Evolutionary conservation across 2,113 vertebrate genomes (phyloP).

Genomic region (Cacatua alba): DNA sequence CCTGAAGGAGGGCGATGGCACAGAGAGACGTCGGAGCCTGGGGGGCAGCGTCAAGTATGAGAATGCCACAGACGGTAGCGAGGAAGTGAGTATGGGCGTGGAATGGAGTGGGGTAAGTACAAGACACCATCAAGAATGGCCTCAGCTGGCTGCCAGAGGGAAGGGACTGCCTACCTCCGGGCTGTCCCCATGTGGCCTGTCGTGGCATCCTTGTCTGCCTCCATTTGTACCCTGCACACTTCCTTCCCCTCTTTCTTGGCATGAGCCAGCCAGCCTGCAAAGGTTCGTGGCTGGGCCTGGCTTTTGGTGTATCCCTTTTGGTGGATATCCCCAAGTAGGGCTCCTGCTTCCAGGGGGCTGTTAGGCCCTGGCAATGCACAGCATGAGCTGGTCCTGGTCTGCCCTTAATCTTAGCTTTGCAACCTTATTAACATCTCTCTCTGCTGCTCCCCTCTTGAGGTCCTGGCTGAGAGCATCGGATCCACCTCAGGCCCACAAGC

Average conservation of each 20-base stretch:
- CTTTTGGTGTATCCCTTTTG: not conserved
- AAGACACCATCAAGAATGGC: slow-evolving; percentile 82
- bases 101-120: slow-evolving; percentile 99
- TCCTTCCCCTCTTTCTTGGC: slow-evolving; percentile 24
- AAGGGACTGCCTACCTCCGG: slow-evolving; percentile 43
- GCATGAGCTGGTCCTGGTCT: slow-evolving; percentile 25
- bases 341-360: not conserved
- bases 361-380: not conserved
- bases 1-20: slow-evolving; percentile 88
- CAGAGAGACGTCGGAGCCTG: slow-evolving; percentile 85
- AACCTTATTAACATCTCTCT: slow-evolving; percentile 57
- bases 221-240: slow-evolving; percentile 55
- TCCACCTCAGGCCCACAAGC: not conserved
- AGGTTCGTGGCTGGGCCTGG: slow-evolving; percentile 1
- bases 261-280: not conserved
- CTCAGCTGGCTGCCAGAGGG: slow-evolving; percentile 59
- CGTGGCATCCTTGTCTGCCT: slow-evolving; percentile 67
- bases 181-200: slow-evolving; percentile 58
- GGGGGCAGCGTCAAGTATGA: slow-evolving; percentile 91
- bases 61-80: slow-evolving; percentile 88
- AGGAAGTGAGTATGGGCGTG: slow-evolving; percentile 97
- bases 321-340: not conserved
- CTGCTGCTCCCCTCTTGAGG: slow-evolving; percentile 13
- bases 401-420: slow-evolving; percentile 51
- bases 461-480: not conserved